Percentiles rank a stretch among this genome's conserved stretches.
These are phyloP conservation scores for Thermophis baileyi DNA, from an alignment of 2,113 vertebrate species.

Conservation along the genomic window DNA sequence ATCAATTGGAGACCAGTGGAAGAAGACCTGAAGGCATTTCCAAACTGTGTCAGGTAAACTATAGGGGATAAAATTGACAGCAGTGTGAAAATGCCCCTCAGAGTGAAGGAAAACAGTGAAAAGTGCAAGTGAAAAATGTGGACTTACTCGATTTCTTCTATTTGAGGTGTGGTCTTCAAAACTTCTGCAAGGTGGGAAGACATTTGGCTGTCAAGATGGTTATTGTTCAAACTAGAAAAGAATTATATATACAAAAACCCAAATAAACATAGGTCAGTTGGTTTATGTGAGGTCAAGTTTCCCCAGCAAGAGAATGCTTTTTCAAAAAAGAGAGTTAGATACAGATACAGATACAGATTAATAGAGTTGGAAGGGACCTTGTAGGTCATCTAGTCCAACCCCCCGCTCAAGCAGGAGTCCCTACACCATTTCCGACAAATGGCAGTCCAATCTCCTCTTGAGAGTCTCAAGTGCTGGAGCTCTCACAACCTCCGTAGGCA, in stretches of 20 bases:
- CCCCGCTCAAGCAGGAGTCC: too few relatives aligned
- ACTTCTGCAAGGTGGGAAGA: conserved; percentile 56
- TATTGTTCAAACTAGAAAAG: conserved; percentile 73
- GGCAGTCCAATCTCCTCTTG: too few relatives aligned
- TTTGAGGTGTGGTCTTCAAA: conserved; percentile 56
- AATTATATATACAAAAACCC: background rate
- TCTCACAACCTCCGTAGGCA: too few relatives aligned
- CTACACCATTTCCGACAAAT: too few relatives aligned
- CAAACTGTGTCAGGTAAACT: background rate
- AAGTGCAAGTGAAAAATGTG: background rate
- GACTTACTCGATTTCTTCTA: conserved; percentile 78
- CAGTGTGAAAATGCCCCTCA: background rate
- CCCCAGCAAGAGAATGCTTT: background rate
- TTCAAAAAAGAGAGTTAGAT: background rate
- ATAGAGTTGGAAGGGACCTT: too few relatives aligned
- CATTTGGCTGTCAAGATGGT: background rate
- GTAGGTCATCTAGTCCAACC: too few relatives aligned
- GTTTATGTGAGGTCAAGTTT: rapidly evolving
- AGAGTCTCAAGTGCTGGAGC: too few relatives aligned
- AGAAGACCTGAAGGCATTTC: background rate
- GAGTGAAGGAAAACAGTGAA: background rate
- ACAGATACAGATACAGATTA: too few relatives aligned
- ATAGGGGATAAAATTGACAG: background rate
- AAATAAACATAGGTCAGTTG: background rate
- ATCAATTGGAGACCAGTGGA: background rate